Base-by-base conservation (phyloP, 2,888 invertebrate genomes). In the Clistopyga incitator region DNA sequence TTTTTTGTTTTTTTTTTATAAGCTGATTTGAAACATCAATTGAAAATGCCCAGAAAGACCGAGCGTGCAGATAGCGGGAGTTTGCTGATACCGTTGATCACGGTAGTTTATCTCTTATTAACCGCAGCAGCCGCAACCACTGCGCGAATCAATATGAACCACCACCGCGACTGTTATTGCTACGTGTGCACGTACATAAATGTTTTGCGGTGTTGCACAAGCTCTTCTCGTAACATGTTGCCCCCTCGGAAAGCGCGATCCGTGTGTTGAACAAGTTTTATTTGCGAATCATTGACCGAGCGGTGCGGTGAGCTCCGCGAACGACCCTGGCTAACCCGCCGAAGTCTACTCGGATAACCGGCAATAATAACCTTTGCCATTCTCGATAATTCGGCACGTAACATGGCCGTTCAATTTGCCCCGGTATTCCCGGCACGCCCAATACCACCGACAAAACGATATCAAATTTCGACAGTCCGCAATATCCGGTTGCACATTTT, bases 281-380 rank as follows among this genome's bases (percentile, higher is more conserved):
- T 83, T 79, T 54, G 79, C 81, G 77, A 85, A 85, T 84, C 84
- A 84, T 85, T 85, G 81, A 82, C 83, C 84, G 81, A 72, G 67
- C 72, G 56, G 29, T 61, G 54, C 59, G 56, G 6, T 25, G 38
- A 18, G 29, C 13, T 29, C 29, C 59, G 34, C 54, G 65, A 56
- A 65, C 72, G 72, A 72, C 65, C 79, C 56, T 72, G 54, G 78
- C 45, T 54, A 78, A 54, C 78, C 64, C 64, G 61, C 11, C 54
- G 65, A 54, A 23, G 50, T 25, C 13, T 29, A 42, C 72, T 34
- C 47, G 61, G 45, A 74, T 74, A 64, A 74, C 13, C 34, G 74
- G 20, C 47, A 61, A 29, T 74, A 61, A 74, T 64, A 74, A 64
- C 34, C 61, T 50, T 50, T 64, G 50, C 45, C 25, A 74, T 74